These are phyloP conservation scores for Struthio camelus DNA, from an alignment of 2,113 vertebrate genomes.

Conservation along the genomic window DNA sequence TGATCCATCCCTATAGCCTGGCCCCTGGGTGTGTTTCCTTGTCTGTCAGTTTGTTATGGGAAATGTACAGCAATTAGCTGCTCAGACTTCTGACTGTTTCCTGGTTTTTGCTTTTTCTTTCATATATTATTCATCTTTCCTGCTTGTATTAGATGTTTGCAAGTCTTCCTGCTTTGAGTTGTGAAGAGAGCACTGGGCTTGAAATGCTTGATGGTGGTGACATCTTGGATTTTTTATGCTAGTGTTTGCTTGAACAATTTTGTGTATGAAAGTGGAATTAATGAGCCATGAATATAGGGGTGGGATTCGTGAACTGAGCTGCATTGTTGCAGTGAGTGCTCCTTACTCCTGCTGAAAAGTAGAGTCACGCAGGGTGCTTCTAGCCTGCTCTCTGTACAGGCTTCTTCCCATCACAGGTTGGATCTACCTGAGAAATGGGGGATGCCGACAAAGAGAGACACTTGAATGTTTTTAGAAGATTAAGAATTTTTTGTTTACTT, in stretches of 20 bases:
- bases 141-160: conserved; percentile 58
- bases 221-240: not conserved
- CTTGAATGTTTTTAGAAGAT: not conserved
- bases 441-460: not conserved
- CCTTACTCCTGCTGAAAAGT: not conserved
- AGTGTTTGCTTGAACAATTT: not conserved
- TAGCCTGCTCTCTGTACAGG: accelerated
- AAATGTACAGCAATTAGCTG: conserved; percentile 25
- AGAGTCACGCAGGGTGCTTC: not conserved
- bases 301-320: not conserved
- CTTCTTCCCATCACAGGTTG: not conserved
- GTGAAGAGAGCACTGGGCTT: not conserved
- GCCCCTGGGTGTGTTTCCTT: not conserved
- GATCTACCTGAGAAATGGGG: not conserved
- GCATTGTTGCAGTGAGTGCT: accelerated
- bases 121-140: conserved; percentile 70
- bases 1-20: not conserved
- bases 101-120: conserved; percentile 62
- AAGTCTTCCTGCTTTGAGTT: conserved; percentile 50
- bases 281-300: not conserved
- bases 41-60: not conserved
- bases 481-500: not conserved
- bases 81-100: conserved; percentile 43
- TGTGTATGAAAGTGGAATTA: not conserved
- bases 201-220: conserved; percentile 53